phyloP scores from a whole-genome alignment of 2,113 vertebrate genomes.

The Zapornia atra region DNA sequence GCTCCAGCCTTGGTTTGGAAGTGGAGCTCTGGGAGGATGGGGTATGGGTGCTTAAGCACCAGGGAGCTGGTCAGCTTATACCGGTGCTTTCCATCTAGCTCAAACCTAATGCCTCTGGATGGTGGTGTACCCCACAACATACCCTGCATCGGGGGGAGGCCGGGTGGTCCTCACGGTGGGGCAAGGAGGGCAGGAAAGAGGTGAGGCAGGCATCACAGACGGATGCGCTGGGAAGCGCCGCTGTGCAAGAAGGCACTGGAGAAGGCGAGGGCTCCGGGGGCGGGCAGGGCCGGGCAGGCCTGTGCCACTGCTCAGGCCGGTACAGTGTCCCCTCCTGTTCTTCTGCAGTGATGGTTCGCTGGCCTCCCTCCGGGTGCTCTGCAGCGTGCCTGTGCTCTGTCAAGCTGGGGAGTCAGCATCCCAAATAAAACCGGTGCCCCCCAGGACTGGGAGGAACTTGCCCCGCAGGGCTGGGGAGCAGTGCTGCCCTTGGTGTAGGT shows the following conservation, averaged over 20 bases:
- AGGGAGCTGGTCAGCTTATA: not conserved
- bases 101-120: not conserved
- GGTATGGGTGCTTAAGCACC: not conserved
- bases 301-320: not conserved
- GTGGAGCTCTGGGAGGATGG: not conserved
- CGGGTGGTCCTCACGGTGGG: not conserved
- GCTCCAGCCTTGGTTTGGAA: not conserved
- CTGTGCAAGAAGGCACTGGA: not conserved
- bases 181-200: fast-evolving
- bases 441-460: not conserved
- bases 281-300: not conserved
- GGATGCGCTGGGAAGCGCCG: not conserved
- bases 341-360: not conserved
- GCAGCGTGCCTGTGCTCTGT: not conserved
- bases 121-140: not conserved
- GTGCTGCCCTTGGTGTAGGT: not conserved
- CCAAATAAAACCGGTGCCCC: not conserved
- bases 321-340: not conserved
- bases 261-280: not conserved
- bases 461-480: not conserved
- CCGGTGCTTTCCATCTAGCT: not conserved
- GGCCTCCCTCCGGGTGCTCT: not conserved
- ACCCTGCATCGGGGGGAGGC: not conserved
- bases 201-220: not conserved
- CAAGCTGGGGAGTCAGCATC: not conserved